Evolutionary conservation across 2,888 invertebrate species (phyloP).

Genomic region (Dicyrtoma fusca): DNA sequence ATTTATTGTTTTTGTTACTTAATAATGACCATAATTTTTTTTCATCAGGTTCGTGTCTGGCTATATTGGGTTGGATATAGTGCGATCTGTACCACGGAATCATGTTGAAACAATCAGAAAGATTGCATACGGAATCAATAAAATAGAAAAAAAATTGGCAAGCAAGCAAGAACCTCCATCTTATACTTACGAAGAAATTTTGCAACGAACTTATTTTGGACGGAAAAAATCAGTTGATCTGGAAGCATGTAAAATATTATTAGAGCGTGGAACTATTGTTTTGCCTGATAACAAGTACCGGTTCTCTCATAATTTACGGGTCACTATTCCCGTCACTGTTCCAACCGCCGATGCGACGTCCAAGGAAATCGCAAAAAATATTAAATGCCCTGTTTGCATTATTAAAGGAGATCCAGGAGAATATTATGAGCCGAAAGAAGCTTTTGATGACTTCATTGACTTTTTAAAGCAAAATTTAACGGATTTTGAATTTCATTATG

Average conservation of each 20-base stretch:
- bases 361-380: slow-evolving; percentile 46
- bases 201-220: slow-evolving; percentile 41
- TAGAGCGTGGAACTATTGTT: slow-evolving; percentile 44
- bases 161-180: slow-evolving; percentile 37
- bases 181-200: slow-evolving; percentile 47
- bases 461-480: slow-evolving; percentile 47
- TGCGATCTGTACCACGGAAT: slow-evolving; percentile 42
- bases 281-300: slow-evolving; percentile 39
- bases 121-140: slow-evolving; percentile 29
- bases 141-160: slow-evolving; percentile 45
- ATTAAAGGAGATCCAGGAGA: slow-evolving; percentile 58
- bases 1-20: too few species aligned
- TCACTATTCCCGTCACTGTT: slow-evolving; percentile 45
- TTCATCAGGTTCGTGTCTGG: slow-evolving; percentile 41
- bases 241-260: slow-evolving; percentile 45
- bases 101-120: slow-evolving; percentile 16
- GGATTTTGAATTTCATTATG: slow-evolving; percentile 52
- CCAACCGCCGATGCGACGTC: slow-evolving; percentile 40
- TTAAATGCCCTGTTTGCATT: slow-evolving; percentile 58
- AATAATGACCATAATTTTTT: too few species aligned
- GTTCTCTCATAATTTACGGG: slow-evolving; percentile 51
- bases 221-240: slow-evolving; percentile 42
- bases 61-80: slow-evolving; percentile 51
- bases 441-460: slow-evolving; percentile 49
- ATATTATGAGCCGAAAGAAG: slow-evolving; percentile 53